Evolutionary conservation across 2,113 vertebrate species (phyloP), one percentile per base, ranked within the genome.

Genomic region (Phalacrocorax pelagicus): DNA sequence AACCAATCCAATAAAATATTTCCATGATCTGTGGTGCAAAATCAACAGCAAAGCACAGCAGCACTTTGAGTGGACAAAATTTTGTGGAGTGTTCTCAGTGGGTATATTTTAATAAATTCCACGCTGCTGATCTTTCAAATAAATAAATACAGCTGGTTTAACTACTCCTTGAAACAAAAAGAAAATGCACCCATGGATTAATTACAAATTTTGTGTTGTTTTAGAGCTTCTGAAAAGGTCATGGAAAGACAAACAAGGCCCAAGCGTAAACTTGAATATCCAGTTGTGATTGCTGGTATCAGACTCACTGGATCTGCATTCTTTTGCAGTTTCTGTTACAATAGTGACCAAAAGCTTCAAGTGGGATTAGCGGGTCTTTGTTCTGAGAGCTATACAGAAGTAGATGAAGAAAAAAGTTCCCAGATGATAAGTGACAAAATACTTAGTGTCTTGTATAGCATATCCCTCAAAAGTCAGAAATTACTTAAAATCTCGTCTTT

Each of bases 61-160:
- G 36, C 32, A 54, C 13, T 83, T 92, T 47, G 23, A 83, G 86
- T 86, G 34, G 58, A 82, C 40, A 6, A 42, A 4, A 4, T 24
- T 38, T 51, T 65, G 88, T 83, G 38, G 38, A n/a, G 38, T 34
- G 8, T 87, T 85, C 62, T 95, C 70, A 6, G 22, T 49, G 30
- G 44, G 27, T 89, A 92, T 67, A 69, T 87, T 88, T 77, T 87
- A 83, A 80, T 83, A 71, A 90, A 82, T 61, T 90, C 24, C 65
- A 46, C 3, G 4, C 46, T 51, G 40, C 51, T 69, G 71, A 65
- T 94, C 66, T 92, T 95, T 96, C 65, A 92, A 88, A 81, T 84
- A 90, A 82, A 61, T 82, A 96, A 91, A 88, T 91, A 70, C 46
- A 81, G 70, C 83, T 95, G 59, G 42, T 95, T 79, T 92, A 80